phyloP scores from a whole-genome alignment of 2,888 invertebrate genomes.

The Synanthedon andrenaeformis region DNA sequence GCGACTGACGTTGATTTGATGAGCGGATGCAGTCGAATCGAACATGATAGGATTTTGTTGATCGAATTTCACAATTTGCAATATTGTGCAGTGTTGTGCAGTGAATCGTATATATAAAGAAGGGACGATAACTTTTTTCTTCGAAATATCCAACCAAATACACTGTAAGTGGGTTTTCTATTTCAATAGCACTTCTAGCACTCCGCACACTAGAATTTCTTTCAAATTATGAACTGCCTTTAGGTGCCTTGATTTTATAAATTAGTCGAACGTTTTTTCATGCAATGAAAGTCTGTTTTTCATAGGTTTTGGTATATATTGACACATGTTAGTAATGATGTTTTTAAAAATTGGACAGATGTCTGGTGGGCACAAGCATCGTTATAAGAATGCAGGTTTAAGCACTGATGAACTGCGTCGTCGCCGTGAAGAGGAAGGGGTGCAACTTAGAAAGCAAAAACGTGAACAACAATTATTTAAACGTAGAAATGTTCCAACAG shows the following conservation, averaged over 20 bases:
- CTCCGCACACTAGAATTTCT: too few relatives aligned
- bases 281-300: too few relatives aligned
- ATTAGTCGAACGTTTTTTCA: too few relatives aligned
- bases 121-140: too few relatives aligned
- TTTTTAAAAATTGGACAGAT: constrained; percentile 64
- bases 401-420: constrained; percentile 93
- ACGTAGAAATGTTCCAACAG: constrained; percentile 82
- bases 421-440: constrained; percentile 94
- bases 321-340: neutral
- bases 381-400: constrained; percentile 93
- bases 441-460: constrained; percentile 95
- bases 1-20: too few relatives aligned
- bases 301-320: neutral
- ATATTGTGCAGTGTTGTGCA: too few relatives aligned
- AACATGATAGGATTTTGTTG: constrained; percentile 3
- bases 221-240: too few relatives aligned
- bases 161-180: too few relatives aligned
- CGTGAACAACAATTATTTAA: constrained; percentile 95
- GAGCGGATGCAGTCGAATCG: constrained; percentile 3
- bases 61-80: neutral
- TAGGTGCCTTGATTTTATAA: too few relatives aligned
- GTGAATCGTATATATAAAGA: too few relatives aligned
- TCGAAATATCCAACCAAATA: too few relatives aligned
- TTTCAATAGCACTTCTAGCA: too few relatives aligned
- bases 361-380: constrained; percentile 88